phyloP scores from a whole-genome alignment of 2,797 vertebrate genomes.

The Crypturellus tataupa region DNA sequence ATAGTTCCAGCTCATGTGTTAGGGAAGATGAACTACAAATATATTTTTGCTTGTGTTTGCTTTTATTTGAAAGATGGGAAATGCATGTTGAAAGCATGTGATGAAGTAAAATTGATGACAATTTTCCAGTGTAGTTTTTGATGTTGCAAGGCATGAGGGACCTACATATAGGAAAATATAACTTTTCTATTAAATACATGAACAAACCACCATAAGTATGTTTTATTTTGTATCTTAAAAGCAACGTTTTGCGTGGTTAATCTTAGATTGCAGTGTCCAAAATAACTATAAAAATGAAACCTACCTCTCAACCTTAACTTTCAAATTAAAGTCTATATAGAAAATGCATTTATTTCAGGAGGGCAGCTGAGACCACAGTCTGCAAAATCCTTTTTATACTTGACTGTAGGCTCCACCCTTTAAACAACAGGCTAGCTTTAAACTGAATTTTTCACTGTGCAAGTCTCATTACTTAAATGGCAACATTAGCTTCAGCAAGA shows the following conservation, averaged over 20 bases:
- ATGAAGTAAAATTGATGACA: neutral
- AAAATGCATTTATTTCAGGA: neutral
- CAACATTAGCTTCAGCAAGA: neutral
- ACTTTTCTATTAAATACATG: neutral
- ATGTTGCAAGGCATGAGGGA: neutral
- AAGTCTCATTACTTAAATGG: slow-evolving; percentile 26
- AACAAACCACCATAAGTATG: neutral
- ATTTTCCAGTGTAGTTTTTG: neutral
- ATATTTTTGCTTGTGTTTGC: neutral
- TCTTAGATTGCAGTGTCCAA: neutral
- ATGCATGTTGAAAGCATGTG: neutral
- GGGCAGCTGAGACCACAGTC: neutral
- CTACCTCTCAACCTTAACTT: neutral
- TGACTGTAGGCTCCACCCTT: neutral
- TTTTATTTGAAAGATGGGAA: slow-evolving; percentile 9
- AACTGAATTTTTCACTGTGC: neutral
- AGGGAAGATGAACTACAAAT: neutral
- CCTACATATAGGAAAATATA: neutral
- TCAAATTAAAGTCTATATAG: neutral
- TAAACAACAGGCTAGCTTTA: slow-evolving; percentile 35
- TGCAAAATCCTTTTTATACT: slow-evolving; percentile 11
- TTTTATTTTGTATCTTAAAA: slow-evolving; percentile 17
- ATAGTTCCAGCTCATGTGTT: neutral
- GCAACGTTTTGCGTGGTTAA: neutral
- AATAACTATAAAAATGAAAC: neutral